These are phyloP conservation scores for Nymphalis polychloros DNA, from an alignment of 2,888 invertebrate genomes.

Conservation along the genomic window DNA sequence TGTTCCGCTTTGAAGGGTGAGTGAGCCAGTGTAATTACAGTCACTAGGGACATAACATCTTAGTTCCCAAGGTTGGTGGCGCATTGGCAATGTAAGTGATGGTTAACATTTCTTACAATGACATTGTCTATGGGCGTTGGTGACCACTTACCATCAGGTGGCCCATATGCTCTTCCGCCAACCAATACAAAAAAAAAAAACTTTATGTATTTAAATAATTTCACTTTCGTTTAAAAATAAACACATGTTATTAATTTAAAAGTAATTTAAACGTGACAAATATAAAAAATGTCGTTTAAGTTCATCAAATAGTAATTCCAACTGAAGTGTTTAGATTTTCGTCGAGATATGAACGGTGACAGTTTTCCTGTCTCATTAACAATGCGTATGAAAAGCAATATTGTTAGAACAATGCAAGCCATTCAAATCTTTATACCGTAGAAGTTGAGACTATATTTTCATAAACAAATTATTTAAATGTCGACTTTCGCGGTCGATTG, in stretches of 20 bases:
- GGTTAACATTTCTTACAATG: too few relatives aligned
- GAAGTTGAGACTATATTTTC: not conserved
- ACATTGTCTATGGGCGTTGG: too few relatives aligned
- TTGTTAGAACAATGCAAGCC: slow-evolving; percentile 5
- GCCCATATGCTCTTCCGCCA: too few relatives aligned
- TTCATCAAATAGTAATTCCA: slow-evolving; percentile 34
- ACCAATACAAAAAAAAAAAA: too few relatives aligned
- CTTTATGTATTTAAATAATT: not conserved
- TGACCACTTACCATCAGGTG: too few relatives aligned
- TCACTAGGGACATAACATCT: too few relatives aligned
- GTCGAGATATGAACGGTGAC: slow-evolving; percentile 28
- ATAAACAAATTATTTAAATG: not conserved
- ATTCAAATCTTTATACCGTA: not conserved
- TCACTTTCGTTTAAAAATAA: not conserved
- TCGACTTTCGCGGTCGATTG: slow-evolving; percentile 2
- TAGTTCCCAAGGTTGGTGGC: too few relatives aligned
- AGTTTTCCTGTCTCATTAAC: slow-evolving; percentile 33
- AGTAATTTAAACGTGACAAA: slow-evolving; percentile 7
- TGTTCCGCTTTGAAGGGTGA: too few relatives aligned
- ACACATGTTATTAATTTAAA: not conserved
- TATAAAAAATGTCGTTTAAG: slow-evolving; percentile 18
- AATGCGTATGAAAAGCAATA: slow-evolving; percentile 33
- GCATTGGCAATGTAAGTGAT: too few relatives aligned
- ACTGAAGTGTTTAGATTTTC: slow-evolving; percentile 31
- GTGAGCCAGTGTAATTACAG: too few relatives aligned